Conservation (phyloP, 2,888 invertebrate species). For the Drosophila borborema region DNA sequence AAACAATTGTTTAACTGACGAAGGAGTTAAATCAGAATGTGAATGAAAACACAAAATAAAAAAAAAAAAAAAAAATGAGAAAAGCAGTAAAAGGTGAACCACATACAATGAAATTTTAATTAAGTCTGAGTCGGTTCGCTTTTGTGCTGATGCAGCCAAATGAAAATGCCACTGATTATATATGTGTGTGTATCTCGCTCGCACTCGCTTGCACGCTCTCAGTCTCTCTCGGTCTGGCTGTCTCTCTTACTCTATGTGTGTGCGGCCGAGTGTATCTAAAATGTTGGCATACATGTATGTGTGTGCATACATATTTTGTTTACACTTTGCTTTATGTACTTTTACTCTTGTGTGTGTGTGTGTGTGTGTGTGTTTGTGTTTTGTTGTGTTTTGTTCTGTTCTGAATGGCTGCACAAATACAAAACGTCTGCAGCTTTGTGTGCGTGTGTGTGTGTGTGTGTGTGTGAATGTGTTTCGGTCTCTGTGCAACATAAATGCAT, state of each 20-base stretch:
- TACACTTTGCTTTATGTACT: conserved; percentile 62
- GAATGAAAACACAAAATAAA: conserved; percentile 16
- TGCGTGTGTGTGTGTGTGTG: conserved; percentile 13
- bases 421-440: conserved; percentile 71
- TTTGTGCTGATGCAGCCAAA: conserved; percentile 77
- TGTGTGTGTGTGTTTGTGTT: conserved; percentile 26
- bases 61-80: not conserved
- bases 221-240: too few species aligned
- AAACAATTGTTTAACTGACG: conserved; percentile 61
- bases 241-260: not conserved
- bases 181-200: conserved; percentile 15
- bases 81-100: conserved; percentile 59
- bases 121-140: conserved; percentile 70
- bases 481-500: conserved; percentile 73
- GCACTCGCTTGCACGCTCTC: not conserved
- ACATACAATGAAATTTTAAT: conserved; percentile 78
- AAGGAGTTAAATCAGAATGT: conserved; percentile 69
- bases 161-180: conserved; percentile 77
- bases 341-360: conserved; percentile 32
- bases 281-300: conserved; percentile 55
- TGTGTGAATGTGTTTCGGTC: conserved; percentile 38
- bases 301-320: conserved; percentile 67
- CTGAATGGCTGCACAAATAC: conserved; percentile 79
- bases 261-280: conserved; percentile 62
- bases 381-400: conserved; percentile 65